Base-by-base conservation (phyloP, 2,888 invertebrate species). In the Hyles lineata region DNA sequence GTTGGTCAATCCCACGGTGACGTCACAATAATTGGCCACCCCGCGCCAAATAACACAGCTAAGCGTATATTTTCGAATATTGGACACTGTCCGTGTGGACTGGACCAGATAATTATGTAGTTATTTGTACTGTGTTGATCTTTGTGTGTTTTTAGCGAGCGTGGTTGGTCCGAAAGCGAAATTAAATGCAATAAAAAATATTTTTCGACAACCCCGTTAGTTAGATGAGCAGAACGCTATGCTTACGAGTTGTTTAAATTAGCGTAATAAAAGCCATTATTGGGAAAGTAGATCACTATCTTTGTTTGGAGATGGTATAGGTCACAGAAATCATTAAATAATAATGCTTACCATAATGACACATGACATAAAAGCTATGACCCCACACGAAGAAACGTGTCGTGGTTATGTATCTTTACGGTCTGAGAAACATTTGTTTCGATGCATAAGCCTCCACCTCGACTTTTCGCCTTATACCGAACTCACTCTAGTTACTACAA, bases 21-120 rank as follows among this genome's bases (percentile, higher is more conserved):
- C 85, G 83, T 83, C 84, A 86, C 77, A 71, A 78, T 80, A 83
- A 82, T 82, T 79, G 82, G 77, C 73, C 81, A 83, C 81, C 83
- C 81, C 78, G 80, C 74, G 73, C 43, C 50, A 82, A 82, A 85
- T 85, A 80, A 83, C 78, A 83, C 74, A 77, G 79, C 76, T 74
- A 77, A 78, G 77, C 78, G 78, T 74, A 81, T 78, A 83, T 82
- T 81, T 78, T 79, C 78, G 76, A 80, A 73, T 76, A 70, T 23
- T 23, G 50, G 23, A 25, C 25, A 23, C 60, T 43, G 43, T 43
- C 43, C 43, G 11, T 43, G 15, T 15, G 43, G n/a, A n/a, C 43
- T 43, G 43, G 43, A 43, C 43, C 43, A 55, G 55, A 55, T 55
- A 19, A n/a, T 19, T 19, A 17, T 55, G 55, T 17, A 61, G 17